Evolutionary conservation across 2,888 invertebrate species (phyloP).

Genomic region (Morpho deidamia): DNA sequence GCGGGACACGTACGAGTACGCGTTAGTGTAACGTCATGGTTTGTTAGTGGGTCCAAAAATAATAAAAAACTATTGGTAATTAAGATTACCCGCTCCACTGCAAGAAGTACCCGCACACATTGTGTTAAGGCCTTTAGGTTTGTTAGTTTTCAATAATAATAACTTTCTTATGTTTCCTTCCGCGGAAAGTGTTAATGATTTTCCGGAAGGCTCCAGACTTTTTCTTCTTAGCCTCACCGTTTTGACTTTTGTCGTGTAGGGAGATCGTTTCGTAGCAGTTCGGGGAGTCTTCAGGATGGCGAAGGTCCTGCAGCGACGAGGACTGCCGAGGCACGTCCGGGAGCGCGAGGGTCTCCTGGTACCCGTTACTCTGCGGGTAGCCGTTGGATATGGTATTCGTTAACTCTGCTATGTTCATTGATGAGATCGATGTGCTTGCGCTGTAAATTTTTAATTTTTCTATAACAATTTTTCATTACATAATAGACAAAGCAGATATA

Average conservation of each 20-base stretch:
- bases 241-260: constrained; percentile 30
- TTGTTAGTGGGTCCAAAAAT: too few species aligned
- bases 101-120: too few species aligned
- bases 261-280: constrained; percentile 32
- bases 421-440: constrained; percentile 27
- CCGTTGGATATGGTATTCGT: constrained; percentile 18
- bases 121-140: too few species aligned
- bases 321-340: constrained; percentile 27
- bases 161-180: constrained; percentile 18
- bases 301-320: constrained; percentile 32
- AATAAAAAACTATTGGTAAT: too few species aligned
- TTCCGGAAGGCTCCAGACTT: constrained; percentile 18
- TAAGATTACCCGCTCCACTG: too few species aligned
- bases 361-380: constrained; percentile 19
- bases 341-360: constrained; percentile 27
- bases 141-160: constrained; percentile 10
- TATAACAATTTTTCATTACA: too few species aligned
- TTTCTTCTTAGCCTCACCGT: constrained; percentile 27
- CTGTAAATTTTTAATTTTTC: constrained; percentile 6
- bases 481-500: too few species aligned
- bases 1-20: too few species aligned
- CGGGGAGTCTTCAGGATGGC: constrained; percentile 17
- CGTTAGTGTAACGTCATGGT: too few species aligned
- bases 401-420: constrained; percentile 37
- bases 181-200: constrained; percentile 16